Evolutionary conservation across 2,113 vertebrate genomes (phyloP).

Genomic region (Eulacestoma nigropectus): DNA sequence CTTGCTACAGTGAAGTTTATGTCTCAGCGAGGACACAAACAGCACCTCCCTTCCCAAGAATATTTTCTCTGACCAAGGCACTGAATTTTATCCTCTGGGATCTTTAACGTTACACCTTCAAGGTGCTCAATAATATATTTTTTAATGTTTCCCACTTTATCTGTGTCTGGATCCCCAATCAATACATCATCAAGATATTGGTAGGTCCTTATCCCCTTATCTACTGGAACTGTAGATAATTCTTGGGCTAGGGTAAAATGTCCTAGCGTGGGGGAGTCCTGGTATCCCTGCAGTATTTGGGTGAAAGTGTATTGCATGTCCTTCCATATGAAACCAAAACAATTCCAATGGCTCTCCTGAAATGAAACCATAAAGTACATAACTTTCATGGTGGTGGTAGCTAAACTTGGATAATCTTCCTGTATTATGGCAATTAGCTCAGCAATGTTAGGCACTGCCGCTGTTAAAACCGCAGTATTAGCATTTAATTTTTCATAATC

Average conservation of each 20-base stretch:
- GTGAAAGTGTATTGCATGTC: not conserved
- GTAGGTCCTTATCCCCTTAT: not conserved
- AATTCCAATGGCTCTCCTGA: not conserved
- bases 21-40: accelerated
- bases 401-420: not conserved
- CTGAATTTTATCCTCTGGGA: not conserved
- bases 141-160: not conserved
- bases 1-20: not conserved
- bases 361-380: not conserved
- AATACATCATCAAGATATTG: not conserved
- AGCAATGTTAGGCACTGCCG: not conserved
- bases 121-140: not conserved
- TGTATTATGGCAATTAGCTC: not conserved
- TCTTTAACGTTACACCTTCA: not conserved
- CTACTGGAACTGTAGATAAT: not conserved
- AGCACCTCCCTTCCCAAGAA: not conserved
- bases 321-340: not conserved
- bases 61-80: not conserved
- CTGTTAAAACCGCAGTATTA: not conserved
- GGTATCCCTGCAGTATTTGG: not conserved
- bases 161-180: too few species aligned
- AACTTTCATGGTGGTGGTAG: not conserved
- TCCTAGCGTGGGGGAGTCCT: not conserved
- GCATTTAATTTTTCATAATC: not conserved
- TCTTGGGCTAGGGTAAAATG: not conserved